phyloP scores from a whole-genome alignment of 2,888 invertebrate species.

The Masnerella sp. region DNA sequence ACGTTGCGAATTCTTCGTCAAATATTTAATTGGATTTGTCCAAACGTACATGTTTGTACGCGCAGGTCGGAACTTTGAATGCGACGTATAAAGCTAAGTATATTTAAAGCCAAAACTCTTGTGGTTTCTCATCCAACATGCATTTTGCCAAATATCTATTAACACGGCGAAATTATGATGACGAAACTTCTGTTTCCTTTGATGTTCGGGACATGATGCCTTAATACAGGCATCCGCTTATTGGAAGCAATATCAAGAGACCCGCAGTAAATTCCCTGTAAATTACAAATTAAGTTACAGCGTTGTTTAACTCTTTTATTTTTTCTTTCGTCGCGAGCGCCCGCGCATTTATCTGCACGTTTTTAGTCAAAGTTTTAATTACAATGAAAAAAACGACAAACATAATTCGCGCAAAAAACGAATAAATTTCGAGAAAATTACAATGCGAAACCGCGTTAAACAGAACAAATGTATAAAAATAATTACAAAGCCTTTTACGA shows the following conservation, averaged over 20 bases:
- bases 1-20: background rate
- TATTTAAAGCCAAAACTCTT: constrained; percentile 25
- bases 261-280: background rate
- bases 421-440: too few relatives aligned
- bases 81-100: constrained; percentile 1
- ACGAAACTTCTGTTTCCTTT: constrained; percentile 50
- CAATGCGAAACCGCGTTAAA: too few relatives aligned
- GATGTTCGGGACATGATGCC: constrained; percentile 33
- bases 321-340: too few relatives aligned
- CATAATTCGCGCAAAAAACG: background rate
- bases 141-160: constrained; percentile 48
- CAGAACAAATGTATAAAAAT: constrained; percentile 5
- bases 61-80: constrained; percentile 5
- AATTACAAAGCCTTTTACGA: background rate
- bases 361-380: too few relatives aligned
- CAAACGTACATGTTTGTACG: constrained; percentile 3
- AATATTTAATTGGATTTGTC: constrained; percentile 14
- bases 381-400: too few relatives aligned
- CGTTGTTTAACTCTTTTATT: too few relatives aligned
- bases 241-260: constrained; percentile 46
- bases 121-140: constrained; percentile 37
- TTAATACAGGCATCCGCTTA: constrained; percentile 14
- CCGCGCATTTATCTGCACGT: too few relatives aligned
- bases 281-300: too few relatives aligned
- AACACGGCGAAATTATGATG: constrained; percentile 43